Base-by-base conservation (phyloP, 2,113 vertebrate genomes). In the Embiotoca jacksoni region DNA sequence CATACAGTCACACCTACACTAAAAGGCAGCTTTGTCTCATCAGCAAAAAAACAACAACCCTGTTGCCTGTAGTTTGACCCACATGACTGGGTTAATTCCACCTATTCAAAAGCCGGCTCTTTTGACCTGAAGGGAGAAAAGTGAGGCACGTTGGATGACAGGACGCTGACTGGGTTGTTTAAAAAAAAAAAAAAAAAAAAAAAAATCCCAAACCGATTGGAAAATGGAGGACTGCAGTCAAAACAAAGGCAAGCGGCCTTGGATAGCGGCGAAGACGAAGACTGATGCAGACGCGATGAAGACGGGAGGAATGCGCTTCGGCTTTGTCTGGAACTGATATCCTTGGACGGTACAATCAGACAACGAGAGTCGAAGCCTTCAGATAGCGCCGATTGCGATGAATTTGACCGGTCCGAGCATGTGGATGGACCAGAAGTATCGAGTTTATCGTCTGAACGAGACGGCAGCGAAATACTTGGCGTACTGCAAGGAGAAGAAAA, bases 21-120 rank as follows among this genome's bases (percentile, higher is more conserved):
- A 73, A 78, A 80, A 67, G 64, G 67, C 63, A 68, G 77, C 64
- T 85, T 68, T 69, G 88, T 81, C 50, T 13, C 63, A 53, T 89
- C 84, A 90, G 84, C 81, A 54, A 2, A 71, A 74, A 72, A 73
- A 66, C 60, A 41, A 77, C 64, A 71, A 67, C 3, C 60, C 54
- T 74, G 33, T 54, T 68, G 78, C 68, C 82, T 85, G 82, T 85
- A 60, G 55, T 71, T 74, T 74, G 68, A 87, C 78, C 83, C 81
- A 85, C 46, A 79, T 39, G 78, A 46, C 80, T 65, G 79, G 23
- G 65, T 75, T 87, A 79, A 91, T 64, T 66, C 81, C 72, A 86
- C 72, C 52, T 82, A 33, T 88, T 88, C 69, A 23, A 52, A 78
- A 84, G 61, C 55, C 36, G 9, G 50, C 63, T 69, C 80, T 66